These are phyloP conservation scores for Trachops cirrhosus DNA, from an alignment of 2,797 vertebrate genomes.

Conservation along the genomic window DNA sequence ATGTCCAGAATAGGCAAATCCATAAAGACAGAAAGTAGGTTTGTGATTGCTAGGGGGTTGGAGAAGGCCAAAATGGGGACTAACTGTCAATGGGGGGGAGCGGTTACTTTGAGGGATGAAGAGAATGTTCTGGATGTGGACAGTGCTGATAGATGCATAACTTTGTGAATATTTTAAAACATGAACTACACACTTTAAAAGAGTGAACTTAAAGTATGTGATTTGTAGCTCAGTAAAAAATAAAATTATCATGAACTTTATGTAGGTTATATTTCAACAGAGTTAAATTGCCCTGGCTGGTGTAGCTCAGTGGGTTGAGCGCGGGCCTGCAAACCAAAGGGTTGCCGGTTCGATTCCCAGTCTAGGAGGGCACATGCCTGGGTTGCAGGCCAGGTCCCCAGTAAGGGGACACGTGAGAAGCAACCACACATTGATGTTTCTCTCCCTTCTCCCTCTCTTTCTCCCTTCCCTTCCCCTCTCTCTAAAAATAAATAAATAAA, in stretches of 20 bases:
- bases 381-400: too few relatives aligned
- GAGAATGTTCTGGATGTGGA: not conserved
- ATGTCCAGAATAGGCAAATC: not conserved
- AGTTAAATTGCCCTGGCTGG: too few relatives aligned
- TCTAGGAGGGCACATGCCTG: too few relatives aligned
- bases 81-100: accelerated
- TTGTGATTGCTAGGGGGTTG: not conserved
- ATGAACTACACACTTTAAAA: not conserved
- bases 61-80: not conserved
- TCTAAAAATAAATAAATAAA: too few relatives aligned
- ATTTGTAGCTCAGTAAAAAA: not conserved
- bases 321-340: too few relatives aligned
- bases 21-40: not conserved
- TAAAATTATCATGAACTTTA: not conserved
- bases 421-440: too few relatives aligned
- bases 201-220: not conserved
- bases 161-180: not conserved
- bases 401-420: too few relatives aligned
- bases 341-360: too few relatives aligned
- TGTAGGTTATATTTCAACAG: not conserved
- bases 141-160: not conserved
- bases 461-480: too few relatives aligned
- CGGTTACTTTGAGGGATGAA: not conserved
- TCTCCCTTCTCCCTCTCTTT: too few relatives aligned
- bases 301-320: too few relatives aligned